Evolutionary conservation across 64 coral and sea anemone species (phyloP).

Genomic region (Astreopora myriophthalma): DNA sequence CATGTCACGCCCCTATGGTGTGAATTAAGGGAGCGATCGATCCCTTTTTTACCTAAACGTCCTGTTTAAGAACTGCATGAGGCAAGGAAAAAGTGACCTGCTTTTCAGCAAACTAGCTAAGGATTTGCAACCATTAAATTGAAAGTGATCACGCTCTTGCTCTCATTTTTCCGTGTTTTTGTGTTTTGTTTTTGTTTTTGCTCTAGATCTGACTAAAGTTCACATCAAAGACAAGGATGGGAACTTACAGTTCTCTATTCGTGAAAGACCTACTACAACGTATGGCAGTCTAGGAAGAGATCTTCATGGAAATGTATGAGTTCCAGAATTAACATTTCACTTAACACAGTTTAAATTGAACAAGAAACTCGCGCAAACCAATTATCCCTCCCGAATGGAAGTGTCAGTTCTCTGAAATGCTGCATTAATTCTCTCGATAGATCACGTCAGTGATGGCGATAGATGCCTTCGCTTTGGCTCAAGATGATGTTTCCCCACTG

Average conservation of each 20-base stretch:
- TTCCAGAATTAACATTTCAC: too few species aligned
- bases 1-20: too few species aligned
- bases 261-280: slow-evolving; percentile 14
- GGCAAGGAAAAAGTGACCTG: too few species aligned
- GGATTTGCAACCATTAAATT: too few species aligned
- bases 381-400: too few species aligned
- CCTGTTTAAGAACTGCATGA: too few species aligned
- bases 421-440: neutral
- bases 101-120: too few species aligned
- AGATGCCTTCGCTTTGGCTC: neutral
- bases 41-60: too few species aligned
- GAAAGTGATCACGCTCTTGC: neutral
- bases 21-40: too few species aligned
- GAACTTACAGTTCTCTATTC: neutral
- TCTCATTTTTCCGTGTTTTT: neutral
- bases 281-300: slow-evolving; percentile 2
- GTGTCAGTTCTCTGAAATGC: neutral
- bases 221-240: neutral
- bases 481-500: neutral
- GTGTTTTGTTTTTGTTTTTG: neutral
- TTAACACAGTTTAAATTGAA: too few species aligned
- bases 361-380: neutral
- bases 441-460: neutral
- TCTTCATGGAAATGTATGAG: slow-evolving; percentile 32
- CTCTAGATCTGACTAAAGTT: slow-evolving; percentile 6